A percentile compares a stretch with the other conserved stretches of the same genome.
phyloP scores from a whole-genome alignment of 2,797 vertebrate species.

The Prionace glauca region DNA sequence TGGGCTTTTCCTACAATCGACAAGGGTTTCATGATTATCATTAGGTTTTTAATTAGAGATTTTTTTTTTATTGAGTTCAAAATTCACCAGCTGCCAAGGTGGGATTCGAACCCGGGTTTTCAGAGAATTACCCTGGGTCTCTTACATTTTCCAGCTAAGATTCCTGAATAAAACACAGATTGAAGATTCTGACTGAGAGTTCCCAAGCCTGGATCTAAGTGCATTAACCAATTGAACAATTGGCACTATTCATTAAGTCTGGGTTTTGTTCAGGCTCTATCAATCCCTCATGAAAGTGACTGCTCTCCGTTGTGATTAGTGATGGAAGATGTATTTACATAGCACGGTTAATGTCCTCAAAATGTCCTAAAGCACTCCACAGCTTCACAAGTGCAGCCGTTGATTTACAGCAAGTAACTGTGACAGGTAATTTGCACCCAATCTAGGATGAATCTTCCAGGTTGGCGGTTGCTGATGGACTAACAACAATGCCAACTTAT shows the following conservation, averaged over 20 bases:
- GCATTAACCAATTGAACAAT: too few relatives aligned
- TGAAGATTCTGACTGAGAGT: not conserved
- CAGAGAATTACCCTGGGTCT: not conserved
- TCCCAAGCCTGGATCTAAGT: too few relatives aligned
- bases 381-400: not conserved
- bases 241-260: not conserved
- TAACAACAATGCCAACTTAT: too few relatives aligned
- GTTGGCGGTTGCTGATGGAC: not conserved
- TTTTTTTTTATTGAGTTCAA: too few relatives aligned
- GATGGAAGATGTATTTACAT: not conserved
- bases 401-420: not conserved
- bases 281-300: not conserved
- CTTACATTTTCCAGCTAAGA: not conserved
- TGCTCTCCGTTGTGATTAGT: not conserved
- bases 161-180: not conserved
- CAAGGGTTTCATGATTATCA: too few relatives aligned
- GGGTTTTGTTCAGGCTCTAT: not conserved
- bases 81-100: too few relatives aligned
- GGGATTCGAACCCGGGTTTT: too few relatives aligned
- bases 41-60: too few relatives aligned
- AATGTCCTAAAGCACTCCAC: not conserved
- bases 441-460: too few relatives aligned
- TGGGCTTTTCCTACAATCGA: too few relatives aligned
- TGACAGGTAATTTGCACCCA: not conserved
- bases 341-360: too few relatives aligned